A percentile compares a stretch with the other conserved stretches of the same genome.
phyloP scores from a whole-genome alignment of 1,140 invertebrate genomes.

The Danaus plexippus region DNA sequence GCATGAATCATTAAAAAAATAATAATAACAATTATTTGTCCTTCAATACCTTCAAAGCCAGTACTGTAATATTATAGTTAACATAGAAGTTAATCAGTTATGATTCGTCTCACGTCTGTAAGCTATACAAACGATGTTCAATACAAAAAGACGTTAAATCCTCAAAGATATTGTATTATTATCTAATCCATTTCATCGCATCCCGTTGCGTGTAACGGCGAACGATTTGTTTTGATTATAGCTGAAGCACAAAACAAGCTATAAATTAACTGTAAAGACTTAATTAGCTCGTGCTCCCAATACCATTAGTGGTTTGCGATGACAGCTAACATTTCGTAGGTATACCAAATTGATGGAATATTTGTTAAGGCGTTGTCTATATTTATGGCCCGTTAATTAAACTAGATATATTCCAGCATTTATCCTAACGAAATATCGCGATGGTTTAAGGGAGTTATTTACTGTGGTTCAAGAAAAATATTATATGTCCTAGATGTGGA shows the following conservation, averaged over 20 bases:
- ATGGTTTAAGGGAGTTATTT: no score
- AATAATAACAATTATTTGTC: no score
- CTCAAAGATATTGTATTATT: slow-evolving; percentile 3
- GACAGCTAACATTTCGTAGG: slow-evolving; percentile 46
- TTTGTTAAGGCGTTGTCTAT: slow-evolving; percentile 44
- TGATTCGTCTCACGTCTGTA: no score
- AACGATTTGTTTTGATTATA: slow-evolving; percentile 64
- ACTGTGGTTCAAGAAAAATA: no score
- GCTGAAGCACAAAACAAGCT: slow-evolving; percentile 18
- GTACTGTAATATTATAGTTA: no score
- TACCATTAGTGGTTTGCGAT: slow-evolving; percentile 61
- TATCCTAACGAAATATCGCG: slow-evolving; percentile 2
- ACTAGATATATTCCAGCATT: slow-evolving; percentile 18
- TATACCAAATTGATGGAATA: slow-evolving; percentile 53
- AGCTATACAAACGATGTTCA: no score
- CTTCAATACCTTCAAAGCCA: no score
- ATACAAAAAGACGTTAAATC: no score
- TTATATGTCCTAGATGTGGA: no score
- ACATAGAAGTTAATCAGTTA: no score
- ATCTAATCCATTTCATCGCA: slow-evolving; percentile 48
- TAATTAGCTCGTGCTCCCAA: slow-evolving; percentile 62
- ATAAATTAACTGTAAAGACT: slow-evolving; percentile 44
- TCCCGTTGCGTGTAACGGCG: slow-evolving; percentile 51
- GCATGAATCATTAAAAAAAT: no score
- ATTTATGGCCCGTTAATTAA: slow-evolving; percentile 35